Evolutionary conservation across 2,797 vertebrate species (phyloP), one percentile per base, ranked within the genome.

Genomic region (Chrysocyon brachyurus): DNA sequence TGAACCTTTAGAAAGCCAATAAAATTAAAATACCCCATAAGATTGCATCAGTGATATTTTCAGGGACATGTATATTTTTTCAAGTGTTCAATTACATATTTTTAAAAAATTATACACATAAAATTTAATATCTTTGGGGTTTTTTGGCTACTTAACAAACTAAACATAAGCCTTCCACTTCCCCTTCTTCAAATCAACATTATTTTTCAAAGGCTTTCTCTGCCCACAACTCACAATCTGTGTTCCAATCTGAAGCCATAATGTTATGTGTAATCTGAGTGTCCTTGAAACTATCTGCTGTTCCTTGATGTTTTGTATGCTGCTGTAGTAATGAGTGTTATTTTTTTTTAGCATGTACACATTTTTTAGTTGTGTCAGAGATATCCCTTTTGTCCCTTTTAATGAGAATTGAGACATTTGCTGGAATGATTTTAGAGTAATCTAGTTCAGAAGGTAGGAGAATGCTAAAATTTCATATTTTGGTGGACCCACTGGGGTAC

Each of bases 61-160:
- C 17, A 79, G 73, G 61, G 88, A 82, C 31, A 16, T 57, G 8
- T 70, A 9, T 91, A 26, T 84, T 68, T 91, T 94, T 94, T 81
- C 49, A 96, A 75, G 11, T 92, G 59, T 92, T 82, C 11, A 79
- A 8, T 85, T 93, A 87, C 54, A 73, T 95, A 93, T 63, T 81
- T 96, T 89, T 24, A 1, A 46, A 96, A 95, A 92, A 61, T 91
- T 87, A 46, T 46, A 33, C 22, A 75, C 40, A 72, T 46, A 68
- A 95, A 81, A 95, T 88, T 63, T 83, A 70, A 52, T 75, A 8
- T 79, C 22, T 79, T 90, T 33, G 56, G 90, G 24, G 17, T 68
- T 40, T 82, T 83, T 89, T 94, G 66, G 19, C 68, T 89, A 14
- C 59, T 96, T 96, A 64, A 72, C 28, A 68, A 6, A 46, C 40